Conservation (phyloP, 2,888 invertebrate species). For the Yponomeuta malinellus region DNA sequence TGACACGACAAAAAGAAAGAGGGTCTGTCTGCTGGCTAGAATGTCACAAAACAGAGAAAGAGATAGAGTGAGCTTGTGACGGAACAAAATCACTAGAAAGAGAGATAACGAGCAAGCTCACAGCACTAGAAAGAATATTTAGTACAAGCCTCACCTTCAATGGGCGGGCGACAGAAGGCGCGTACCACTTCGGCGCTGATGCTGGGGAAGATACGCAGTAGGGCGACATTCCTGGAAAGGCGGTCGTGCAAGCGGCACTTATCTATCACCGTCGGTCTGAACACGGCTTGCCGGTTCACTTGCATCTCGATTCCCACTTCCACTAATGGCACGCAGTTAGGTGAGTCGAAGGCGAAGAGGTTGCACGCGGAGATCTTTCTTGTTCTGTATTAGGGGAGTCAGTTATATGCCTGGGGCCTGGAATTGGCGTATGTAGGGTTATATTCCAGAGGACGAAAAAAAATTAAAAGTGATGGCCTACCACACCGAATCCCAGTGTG, state of each 20-base stretch:
- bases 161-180: constrained; percentile 85
- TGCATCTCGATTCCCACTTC: constrained; percentile 88
- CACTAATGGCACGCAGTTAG: constrained; percentile 89
- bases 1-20: too few species aligned
- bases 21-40: too few species aligned
- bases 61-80: too few species aligned
- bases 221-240: constrained; percentile 89
- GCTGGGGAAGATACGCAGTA: constrained; percentile 93
- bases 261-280: constrained; percentile 58
- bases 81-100: too few species aligned
- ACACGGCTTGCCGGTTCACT: constrained; percentile 67
- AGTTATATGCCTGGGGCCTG: not conserved
- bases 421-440: too few species aligned
- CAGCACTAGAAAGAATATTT: too few species aligned
- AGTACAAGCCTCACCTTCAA: constrained; percentile 58
- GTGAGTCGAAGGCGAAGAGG: constrained; percentile 89
- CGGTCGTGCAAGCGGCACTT: constrained; percentile 83
- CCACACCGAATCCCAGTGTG: too few species aligned
- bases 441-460: too few species aligned
- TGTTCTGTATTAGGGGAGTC: constrained; percentile 62
- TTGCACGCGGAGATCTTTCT: constrained; percentile 83
- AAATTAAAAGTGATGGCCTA: too few species aligned
- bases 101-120: too few species aligned
- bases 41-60: too few species aligned
- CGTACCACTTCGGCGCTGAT: constrained; percentile 86